These are phyloP conservation scores for Periophthalmus modestus DNA, from an alignment of 2,113 vertebrate genomes.

Conservation along the genomic window DNA sequence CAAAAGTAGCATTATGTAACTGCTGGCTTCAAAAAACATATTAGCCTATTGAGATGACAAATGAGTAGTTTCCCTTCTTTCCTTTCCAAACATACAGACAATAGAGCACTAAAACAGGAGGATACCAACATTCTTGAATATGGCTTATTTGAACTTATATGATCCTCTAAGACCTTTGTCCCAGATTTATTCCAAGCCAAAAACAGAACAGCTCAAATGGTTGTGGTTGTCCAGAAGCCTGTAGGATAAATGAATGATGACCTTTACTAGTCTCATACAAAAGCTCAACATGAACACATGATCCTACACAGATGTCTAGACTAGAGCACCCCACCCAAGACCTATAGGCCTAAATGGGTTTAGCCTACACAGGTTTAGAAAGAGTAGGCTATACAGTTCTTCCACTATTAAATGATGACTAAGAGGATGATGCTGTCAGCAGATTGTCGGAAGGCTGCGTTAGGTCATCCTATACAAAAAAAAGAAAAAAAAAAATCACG, in stretches of 20 bases:
- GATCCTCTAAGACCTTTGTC: neutral
- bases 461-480: neutral
- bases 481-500: no score
- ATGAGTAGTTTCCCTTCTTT: slow-evolving; percentile 4
- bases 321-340: neutral
- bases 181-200: neutral
- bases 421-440: neutral
- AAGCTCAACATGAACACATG: neutral
- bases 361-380: neutral
- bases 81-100: neutral
- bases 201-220: neutral
- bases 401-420: slow-evolving; percentile 6
- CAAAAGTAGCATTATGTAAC: slow-evolving; percentile 38
- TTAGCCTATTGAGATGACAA: slow-evolving; percentile 13
- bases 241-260: neutral
- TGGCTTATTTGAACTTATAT: neutral
- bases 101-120: neutral
- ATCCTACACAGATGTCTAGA: neutral
- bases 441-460: slow-evolving; percentile 2
- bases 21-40: slow-evolving; percentile 7
- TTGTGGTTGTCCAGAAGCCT: neutral
- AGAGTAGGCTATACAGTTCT: neutral
- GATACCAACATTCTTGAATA: neutral
- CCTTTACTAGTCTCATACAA: neutral
- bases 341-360: neutral